Evolutionary conservation across 2,113 vertebrate species (phyloP).

Genomic region (Sceloporus tristichus): DNA sequence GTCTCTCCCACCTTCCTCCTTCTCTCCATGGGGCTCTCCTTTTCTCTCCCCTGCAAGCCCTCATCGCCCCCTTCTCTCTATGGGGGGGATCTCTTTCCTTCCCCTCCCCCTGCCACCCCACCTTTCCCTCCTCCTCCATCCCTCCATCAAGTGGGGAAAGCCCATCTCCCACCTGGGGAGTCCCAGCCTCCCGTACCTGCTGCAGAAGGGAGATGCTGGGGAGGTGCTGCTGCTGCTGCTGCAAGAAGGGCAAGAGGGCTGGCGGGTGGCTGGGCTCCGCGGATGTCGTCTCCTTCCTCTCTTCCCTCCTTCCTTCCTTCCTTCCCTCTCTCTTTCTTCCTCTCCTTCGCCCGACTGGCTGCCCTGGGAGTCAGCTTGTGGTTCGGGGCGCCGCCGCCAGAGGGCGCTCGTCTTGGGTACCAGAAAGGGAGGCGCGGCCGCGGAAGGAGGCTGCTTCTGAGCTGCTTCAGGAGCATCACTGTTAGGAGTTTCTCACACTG

Average conservation of each 20-base stretch:
- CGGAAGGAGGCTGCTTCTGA: background rate
- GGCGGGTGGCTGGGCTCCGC: background rate
- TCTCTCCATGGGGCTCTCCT: background rate
- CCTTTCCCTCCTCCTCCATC: no score
- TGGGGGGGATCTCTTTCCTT: background rate
- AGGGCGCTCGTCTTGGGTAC: constrained; percentile 4
- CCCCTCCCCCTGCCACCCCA: no score
- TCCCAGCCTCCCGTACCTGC: constrained; percentile 1
- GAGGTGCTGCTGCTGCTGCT: background rate
- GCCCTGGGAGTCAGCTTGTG: background rate
- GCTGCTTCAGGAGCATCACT: background rate
- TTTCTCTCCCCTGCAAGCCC: background rate
- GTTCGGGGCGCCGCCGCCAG: constrained; percentile 12
- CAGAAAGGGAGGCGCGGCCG: background rate
- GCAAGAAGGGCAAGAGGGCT: background rate
- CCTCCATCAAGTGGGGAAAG: background rate
- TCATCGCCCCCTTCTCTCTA: background rate
- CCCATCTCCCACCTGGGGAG: background rate
- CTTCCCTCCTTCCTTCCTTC: no score
- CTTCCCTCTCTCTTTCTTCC: background rate
- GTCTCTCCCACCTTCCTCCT: no score
- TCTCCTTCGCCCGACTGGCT: constrained; percentile 14
- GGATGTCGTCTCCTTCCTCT: background rate
- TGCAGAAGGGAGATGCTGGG: background rate
- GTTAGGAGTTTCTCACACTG: no score